Base-by-base conservation (phyloP, 2,888 invertebrate genomes). In the Lithophane leautieri region DNA sequence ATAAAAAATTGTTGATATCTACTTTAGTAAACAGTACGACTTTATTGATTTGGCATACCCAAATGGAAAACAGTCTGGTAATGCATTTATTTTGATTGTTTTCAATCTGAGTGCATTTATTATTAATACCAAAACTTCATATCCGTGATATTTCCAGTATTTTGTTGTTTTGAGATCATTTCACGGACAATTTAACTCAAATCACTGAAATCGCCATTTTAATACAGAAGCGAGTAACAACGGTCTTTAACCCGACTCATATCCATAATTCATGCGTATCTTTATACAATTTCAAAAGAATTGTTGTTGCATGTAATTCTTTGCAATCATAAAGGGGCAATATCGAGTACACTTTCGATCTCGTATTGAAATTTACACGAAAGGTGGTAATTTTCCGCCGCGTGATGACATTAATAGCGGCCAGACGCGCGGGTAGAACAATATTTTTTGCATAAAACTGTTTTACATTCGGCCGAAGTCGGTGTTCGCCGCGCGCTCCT, bases 351-450 rank as follows among this genome's bases (percentile, higher is more conserved):
- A 93, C 94, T 94, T 94, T 95, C 92, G 93, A 94, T 95, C 88
- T 93, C 88, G 88, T 90, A 94, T 95, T 94, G 91, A 95, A 94
- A 95, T 95, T 94, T 93, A 93, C 93, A 94, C 93, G 93, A 93
- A 94, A 94, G 94, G 92, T 92, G 93, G 93, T 92, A 94, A 96
- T 96, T 96, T 96, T 96, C 94, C 95, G 95, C 91, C 84, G 89
- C 87, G 89, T 94, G 95, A 94, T 93, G 94, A 94, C 94, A 95
- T 93, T 96, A 96, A 96, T 95, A 92, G 93, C 90, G 80, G 86
- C 89, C 78, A 91, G 91, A 89, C 88, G 90, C 88, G 89, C 86
- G 87, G 86, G 91, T 89, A 91, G 90, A 93, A 93, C 90, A 92
- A 91, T 93, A 90, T 93, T 94, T 94, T 94, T 94, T 93, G 92